These are phyloP conservation scores for Conopomorpha cramerella DNA, from an alignment of 1,140 invertebrate species.

Conservation along the genomic window DNA sequence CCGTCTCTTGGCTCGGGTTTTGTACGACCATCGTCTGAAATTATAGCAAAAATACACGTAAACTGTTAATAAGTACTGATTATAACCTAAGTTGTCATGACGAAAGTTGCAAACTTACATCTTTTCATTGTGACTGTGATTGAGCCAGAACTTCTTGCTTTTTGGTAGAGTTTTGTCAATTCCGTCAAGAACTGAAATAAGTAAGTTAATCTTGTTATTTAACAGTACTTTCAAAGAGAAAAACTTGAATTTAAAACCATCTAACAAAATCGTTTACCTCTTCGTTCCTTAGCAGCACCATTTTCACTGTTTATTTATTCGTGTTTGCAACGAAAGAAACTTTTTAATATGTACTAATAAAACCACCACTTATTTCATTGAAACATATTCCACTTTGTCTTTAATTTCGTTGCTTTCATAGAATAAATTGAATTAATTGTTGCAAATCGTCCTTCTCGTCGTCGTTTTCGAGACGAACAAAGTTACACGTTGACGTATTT, in stretches of 20 bases:
- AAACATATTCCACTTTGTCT: no score
- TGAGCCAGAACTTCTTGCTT: constrained; percentile 64
- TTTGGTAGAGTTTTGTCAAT: constrained; percentile 70
- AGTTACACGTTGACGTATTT: constrained; percentile 6
- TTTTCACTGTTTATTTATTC: constrained; percentile 24
- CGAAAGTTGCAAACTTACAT: constrained; percentile 63
- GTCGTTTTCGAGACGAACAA: no score
- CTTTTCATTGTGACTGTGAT: constrained; percentile 74
- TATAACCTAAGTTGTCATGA: no score
- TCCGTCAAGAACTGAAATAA: constrained; percentile 67
- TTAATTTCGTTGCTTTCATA: no score
- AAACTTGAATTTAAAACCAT: background rate
- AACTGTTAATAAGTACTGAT: constrained; percentile 4
- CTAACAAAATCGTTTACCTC: constrained; percentile 48
- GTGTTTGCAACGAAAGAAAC: background rate
- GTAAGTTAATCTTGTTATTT: constrained; percentile 8
- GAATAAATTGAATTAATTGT: no score
- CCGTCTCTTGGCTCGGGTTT: constrained; percentile 71
- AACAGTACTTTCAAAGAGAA: constrained; percentile 6
- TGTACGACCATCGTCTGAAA: constrained; percentile 76
- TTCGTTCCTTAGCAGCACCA: constrained; percentile 72
- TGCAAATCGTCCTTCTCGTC: no score
- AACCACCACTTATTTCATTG: no score
- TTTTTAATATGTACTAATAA: background rate
- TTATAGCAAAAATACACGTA: constrained; percentile 10